Percentiles rank a stretch among this genome's conserved stretches.
These are phyloP conservation scores for Drosophila cardini DNA, from an alignment of 1,140 invertebrate genomes.

Conservation along the genomic window DNA sequence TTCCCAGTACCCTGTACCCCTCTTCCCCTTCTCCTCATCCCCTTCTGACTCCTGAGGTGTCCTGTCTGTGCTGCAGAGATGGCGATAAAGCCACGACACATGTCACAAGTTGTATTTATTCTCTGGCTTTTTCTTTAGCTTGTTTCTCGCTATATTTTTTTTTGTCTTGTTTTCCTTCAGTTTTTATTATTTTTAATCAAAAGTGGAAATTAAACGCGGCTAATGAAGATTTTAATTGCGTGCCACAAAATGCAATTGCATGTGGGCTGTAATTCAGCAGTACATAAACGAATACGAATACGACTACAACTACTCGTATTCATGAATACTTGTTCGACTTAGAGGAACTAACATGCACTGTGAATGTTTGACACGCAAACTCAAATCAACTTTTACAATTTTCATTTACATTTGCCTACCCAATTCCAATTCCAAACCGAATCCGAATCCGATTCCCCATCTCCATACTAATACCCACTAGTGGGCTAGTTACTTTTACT, in stretches of 20 bases:
- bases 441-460: background rate
- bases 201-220: conserved; percentile 83
- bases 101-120: conserved; percentile 74
- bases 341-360: conserved; percentile 59
- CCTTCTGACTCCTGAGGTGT: conserved; percentile 18
- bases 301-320: background rate
- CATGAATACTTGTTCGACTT: conserved; percentile 34
- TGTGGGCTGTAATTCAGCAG: conserved; percentile 53
- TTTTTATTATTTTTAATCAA: conserved; percentile 72
- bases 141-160: background rate
- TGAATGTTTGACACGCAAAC: conserved; percentile 55
- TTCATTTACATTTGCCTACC: background rate
- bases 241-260: conserved; percentile 69
- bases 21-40: background rate
- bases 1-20: conserved; percentile 7
- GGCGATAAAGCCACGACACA: conserved; percentile 76
- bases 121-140: background rate
- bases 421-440: too few species aligned
- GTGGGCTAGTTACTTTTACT: background rate
- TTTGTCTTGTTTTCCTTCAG: conserved; percentile 21
- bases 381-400: conserved; percentile 40
- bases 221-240: conserved; percentile 84
- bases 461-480: background rate
- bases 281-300: background rate
- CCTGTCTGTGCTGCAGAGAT: conserved; percentile 59